Evolutionary conservation across 2,113 vertebrate species (phyloP), one percentile per base, ranked within the genome.

Genomic region (Naja naja): DNA sequence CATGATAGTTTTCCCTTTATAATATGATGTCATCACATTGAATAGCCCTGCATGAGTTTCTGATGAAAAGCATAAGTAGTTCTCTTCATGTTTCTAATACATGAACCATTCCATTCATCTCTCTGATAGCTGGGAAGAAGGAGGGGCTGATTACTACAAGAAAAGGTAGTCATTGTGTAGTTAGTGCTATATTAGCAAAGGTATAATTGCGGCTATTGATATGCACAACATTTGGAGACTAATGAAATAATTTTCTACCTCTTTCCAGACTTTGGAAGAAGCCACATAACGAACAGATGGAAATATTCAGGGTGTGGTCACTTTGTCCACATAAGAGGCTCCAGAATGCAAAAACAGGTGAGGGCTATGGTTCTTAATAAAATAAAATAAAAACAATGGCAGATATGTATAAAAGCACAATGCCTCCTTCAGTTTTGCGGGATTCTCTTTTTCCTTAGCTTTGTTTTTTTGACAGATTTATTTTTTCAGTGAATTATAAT

Each of bases 1-100:
- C 11, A 58, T 85, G 54, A 54, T 55, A 4, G 25, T 53, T 86
- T 52, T 74, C 25, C 64, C 7, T 69, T 45, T 53, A 69, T 45
- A 88, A 27, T 45, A 89, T 52, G 3, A n/a, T 85, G 20, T 52
- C 60, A 89, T 90, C 23, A 69, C 89, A 25, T 11, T 69, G 7
- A 81, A 53, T 27, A 90, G 20, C 52, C 18, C 45, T 88, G 47
- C 12, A 93, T 89, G 58, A 93, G 87, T 89, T 60, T 43, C 25
- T 69, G 74, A 55, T 93, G 90, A 93, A 89, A 89, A 89, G 87
- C 47, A 89, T 43, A 55, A 88, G 60, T 60, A 81, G 85, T 89
- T 93, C 69, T 81, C 69, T 86, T 85, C 87, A 89, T 81, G 52
- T 45, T 25, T 86, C 55, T 91, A 49, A 91, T 34, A 30, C 47